A percentile compares a stretch with the other conserved stretches of the same genome.
phyloP scores from a whole-genome alignment of 2,888 invertebrate species.

The Acleris sparsana region DNA sequence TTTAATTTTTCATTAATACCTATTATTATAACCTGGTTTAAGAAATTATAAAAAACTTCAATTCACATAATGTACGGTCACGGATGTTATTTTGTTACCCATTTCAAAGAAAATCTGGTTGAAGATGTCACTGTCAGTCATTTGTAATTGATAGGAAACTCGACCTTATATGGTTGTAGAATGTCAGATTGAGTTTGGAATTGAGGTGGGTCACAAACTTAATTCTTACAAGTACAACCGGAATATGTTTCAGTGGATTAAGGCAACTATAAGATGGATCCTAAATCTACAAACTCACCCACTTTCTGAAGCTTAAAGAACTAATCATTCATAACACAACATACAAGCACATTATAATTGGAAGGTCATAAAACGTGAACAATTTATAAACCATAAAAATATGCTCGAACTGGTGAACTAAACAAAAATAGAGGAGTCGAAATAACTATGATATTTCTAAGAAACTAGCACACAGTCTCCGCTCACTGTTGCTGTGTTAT shows the following conservation, averaged over 20 bases:
- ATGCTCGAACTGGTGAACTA: slow-evolving; percentile 18
- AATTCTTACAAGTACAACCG: too few relatives aligned
- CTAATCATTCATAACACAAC: slow-evolving; percentile 1
- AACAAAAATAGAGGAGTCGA: slow-evolving; percentile 64
- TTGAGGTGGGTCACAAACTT: too few relatives aligned
- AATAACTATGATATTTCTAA: slow-evolving; percentile 62
- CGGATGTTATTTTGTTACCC: too few relatives aligned
- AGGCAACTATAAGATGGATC: neutral
- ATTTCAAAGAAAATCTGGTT: too few relatives aligned
- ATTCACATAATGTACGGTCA: too few relatives aligned
- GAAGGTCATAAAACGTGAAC: neutral
- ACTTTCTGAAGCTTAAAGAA: slow-evolving; percentile 17
- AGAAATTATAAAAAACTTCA: too few relatives aligned
- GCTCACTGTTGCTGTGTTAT: slow-evolving; percentile 60
- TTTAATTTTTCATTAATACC: too few relatives aligned
- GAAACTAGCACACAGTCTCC: slow-evolving; percentile 63
- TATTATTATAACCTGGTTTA: too few relatives aligned
- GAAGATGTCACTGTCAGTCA: too few relatives aligned
- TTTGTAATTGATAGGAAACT: too few relatives aligned
- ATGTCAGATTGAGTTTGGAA: too few relatives aligned
- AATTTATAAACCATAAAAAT: slow-evolving; percentile 31
- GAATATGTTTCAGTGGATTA: neutral
- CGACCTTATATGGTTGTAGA: too few relatives aligned
- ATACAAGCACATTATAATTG: slow-evolving; percentile 14
- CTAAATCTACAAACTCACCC: slow-evolving; percentile 6